phyloP scores from a whole-genome alignment of 2,888 invertebrate genomes.

The Brenthis ino region DNA sequence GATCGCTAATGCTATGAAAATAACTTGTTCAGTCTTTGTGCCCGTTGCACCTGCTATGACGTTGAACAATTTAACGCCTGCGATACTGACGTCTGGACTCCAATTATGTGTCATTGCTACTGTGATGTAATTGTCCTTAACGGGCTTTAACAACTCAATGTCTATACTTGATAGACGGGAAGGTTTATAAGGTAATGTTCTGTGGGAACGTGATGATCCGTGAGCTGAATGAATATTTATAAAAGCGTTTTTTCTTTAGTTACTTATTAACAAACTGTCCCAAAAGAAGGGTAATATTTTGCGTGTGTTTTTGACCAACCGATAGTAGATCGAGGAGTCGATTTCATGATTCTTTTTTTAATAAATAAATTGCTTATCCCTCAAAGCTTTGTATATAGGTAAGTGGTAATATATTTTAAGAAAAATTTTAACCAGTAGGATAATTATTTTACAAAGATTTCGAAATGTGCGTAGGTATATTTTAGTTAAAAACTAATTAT shows the following conservation, averaged over 20 bases:
- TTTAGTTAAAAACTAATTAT: too few relatives aligned
- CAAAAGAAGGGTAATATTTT: not conserved
- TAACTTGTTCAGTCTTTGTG: slow-evolving; percentile 40
- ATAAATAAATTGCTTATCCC: too few relatives aligned
- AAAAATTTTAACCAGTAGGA: too few relatives aligned
- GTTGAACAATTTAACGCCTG: slow-evolving; percentile 62
- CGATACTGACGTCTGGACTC: slow-evolving; percentile 40
- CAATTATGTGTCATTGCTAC: slow-evolving; percentile 58
- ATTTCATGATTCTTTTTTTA: too few relatives aligned
- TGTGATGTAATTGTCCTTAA: slow-evolving; percentile 48
- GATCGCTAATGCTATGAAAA: slow-evolving; percentile 43
- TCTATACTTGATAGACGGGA: slow-evolving; percentile 23
- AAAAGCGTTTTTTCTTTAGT: not conserved
- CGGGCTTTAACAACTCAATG: slow-evolving; percentile 17
- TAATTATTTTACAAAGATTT: too few relatives aligned
- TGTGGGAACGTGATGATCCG: slow-evolving; percentile 34
- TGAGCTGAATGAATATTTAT: slow-evolving; percentile 26
- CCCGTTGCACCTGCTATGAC: slow-evolving; percentile 56
- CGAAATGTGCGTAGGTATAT: too few relatives aligned
- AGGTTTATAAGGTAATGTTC: slow-evolving; percentile 28
- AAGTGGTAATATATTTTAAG: too few relatives aligned
- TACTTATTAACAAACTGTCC: not conserved
- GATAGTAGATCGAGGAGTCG: too few relatives aligned
- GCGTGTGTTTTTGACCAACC: not conserved
- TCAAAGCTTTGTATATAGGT: too few relatives aligned